Base-by-base conservation (phyloP, 2,797 vertebrate genomes). In the Buphagus erythrorhynchus region DNA sequence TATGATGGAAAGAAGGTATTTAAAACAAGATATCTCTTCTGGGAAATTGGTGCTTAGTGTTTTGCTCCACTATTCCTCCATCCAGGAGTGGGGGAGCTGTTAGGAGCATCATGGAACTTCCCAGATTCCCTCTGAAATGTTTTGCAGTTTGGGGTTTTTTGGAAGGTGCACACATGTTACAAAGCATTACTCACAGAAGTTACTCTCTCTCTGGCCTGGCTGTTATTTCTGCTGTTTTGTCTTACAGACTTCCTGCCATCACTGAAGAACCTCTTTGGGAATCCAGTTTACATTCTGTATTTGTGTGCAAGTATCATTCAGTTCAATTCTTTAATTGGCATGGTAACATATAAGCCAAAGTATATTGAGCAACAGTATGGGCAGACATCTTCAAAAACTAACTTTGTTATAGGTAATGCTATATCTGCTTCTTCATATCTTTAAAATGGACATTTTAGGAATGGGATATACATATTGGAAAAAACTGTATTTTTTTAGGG, bases 301-400 rank as follows among this genome's bases (percentile, higher is more conserved):
- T 96, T 99, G 68, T 99, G 99, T 84, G 98, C 99, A 75, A 99
- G 99, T 55, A 98, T 99, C n/a, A 95, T 99, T 96, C 99, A 99
- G 95, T 99, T 99, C 96, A 99, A 99, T 97, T 99, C 99, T 74
- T 98, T 99, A 83, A 99, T 99, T 67, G 99, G 99, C 67, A 99
- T 99, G 99, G 99, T 99, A 87, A 99, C 99, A 4, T 99, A 99
- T 92, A 99, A 99, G 89, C 98, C 99, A 31, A 99, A 99, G 94
- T 99, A 99, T 88, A 99, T 99, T 25, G 99, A 99, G 67, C 99
- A 99, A 42, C 99, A 99, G 91, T 99, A 99, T 10, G 99, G 99
- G 21, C 99, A 99, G 97, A 99, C 99, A 1, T 98, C 99, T 46
- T 99, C 99, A 22, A 99, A 98, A 97, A 99, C 99, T 25, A 99